Conservation (phyloP, 1,140 invertebrate genomes). For the Drosophila tristis region DNA sequence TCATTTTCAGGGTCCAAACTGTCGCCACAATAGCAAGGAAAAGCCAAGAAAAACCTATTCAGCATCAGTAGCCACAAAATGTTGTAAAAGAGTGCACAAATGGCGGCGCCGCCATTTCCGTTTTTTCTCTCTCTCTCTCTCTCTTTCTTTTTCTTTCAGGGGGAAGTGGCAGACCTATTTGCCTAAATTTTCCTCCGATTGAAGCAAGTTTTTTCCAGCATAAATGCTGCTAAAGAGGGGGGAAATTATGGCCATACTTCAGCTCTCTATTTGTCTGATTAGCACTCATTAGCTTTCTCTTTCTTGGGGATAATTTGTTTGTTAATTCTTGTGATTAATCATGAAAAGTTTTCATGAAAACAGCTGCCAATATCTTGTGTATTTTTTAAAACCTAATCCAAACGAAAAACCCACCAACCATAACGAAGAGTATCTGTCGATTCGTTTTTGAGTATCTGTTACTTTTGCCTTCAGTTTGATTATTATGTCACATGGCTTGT, state of each 20-base stretch:
- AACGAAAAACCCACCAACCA: no score
- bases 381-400: no score
- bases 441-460: conserved; percentile 13
- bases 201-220: conserved; percentile 45
- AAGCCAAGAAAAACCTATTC: neutral
- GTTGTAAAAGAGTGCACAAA: conserved; percentile 15
- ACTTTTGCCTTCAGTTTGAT: conserved; percentile 32
- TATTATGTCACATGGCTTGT: conserved; percentile 76
- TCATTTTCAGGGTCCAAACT: neutral
- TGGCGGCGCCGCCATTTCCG: conserved; percentile 8
- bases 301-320: no score
- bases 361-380: neutral
- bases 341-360: neutral
- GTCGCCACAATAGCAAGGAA: conserved; percentile 4
- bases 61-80: conserved; percentile 12
- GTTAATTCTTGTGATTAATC: no score
- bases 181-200: conserved; percentile 43
- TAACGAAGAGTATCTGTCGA: conserved; percentile 1
- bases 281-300: conserved; percentile 22
- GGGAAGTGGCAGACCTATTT: conserved; percentile 19
- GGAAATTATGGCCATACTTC: conserved; percentile 15
- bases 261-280: neutral
- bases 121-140: conserved; percentile 8
- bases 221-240: conserved; percentile 37
- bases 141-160: conserved; percentile 1